Base-by-base conservation (phyloP, 2,888 invertebrate species). In the Lingula anatina region DNA sequence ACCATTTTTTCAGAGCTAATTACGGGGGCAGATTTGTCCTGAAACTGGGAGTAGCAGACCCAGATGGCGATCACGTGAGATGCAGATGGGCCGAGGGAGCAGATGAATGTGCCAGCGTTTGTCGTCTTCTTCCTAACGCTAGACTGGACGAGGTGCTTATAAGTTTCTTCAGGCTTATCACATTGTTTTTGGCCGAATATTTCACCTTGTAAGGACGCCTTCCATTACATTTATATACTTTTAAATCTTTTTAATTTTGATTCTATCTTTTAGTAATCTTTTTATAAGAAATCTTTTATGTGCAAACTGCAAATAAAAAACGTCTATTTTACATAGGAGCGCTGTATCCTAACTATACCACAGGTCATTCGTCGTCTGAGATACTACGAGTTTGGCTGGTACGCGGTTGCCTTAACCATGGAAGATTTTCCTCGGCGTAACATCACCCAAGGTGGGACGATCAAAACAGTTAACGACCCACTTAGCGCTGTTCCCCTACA, bases 41-140 rank as follows among this genome's bases (percentile, higher is more conserved):
- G 18, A 46, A 42, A 24, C 40, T 61, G 18, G 59, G 59, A 3
- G 47, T 57, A 7, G 27, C 53, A 5, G 63, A 63, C 31, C 47
- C 55, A 3, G 63, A 63, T 31, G 61, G 61, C 0, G 63, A 63
- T 38, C 53, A 39, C 3, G 51, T 61, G 3, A 52, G 46, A 15
- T 63, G 63, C 46, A 49, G 60, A 38, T 59, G 60, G 60, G 55
- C 61, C 9, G 39, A n/a, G 5, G 56, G 54, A 4, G n/a, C n/a
- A n/a, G 44, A 51, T 2, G 63, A 61, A 48, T 63, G 63, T 43
- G 47, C 27, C 7, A 50, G 51, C 40, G 56, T 59, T n/a, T 63
- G 63, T 44, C 44, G 50, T n/a, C 46, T 43, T 3, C 53, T 59
- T 5, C 57, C 58, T 7, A 47, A 44, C 7, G 53, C 53, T 2